These are phyloP conservation scores for Zaprionus lineosus DNA, from an alignment of 2,888 invertebrate species.

Conservation along the genomic window DNA sequence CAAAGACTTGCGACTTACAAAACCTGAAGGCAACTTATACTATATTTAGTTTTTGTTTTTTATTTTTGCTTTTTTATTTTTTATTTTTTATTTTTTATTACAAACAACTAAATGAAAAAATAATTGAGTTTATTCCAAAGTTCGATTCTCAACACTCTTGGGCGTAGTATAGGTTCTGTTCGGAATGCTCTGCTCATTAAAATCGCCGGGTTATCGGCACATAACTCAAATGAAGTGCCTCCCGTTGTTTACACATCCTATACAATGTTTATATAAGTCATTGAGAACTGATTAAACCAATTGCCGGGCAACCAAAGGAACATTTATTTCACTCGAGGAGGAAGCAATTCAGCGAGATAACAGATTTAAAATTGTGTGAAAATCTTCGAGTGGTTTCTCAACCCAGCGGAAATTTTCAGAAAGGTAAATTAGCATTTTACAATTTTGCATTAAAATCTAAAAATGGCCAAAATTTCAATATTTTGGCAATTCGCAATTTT, in stretches of 20 bases:
- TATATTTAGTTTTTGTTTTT: background rate
- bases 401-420: too few relatives aligned
- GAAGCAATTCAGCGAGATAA: conserved; percentile 27
- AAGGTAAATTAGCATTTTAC: too few relatives aligned
- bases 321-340: conserved; percentile 47
- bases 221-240: conserved; percentile 41
- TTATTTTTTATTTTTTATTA: background rate
- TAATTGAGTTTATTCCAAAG: background rate
- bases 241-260: conserved; percentile 36
- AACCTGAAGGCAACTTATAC: background rate
- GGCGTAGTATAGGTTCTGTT: conserved; percentile 27
- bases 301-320: too few relatives aligned
- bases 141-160: conserved; percentile 11
- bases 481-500: too few relatives aligned
- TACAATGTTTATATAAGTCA: conserved; percentile 43
- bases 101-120: background rate
- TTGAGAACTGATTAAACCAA: conserved; percentile 50
- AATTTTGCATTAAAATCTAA: too few relatives aligned
- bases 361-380: too few relatives aligned
- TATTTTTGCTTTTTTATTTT: background rate
- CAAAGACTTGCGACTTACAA: conserved; percentile 7
- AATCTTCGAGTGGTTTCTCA: too few relatives aligned
- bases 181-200: conserved; percentile 31
- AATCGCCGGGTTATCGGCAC: conserved; percentile 36
- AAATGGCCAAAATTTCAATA: too few relatives aligned